Base-by-base conservation (phyloP, 2,888 invertebrate species). In the Athrips mouffetella region DNA sequence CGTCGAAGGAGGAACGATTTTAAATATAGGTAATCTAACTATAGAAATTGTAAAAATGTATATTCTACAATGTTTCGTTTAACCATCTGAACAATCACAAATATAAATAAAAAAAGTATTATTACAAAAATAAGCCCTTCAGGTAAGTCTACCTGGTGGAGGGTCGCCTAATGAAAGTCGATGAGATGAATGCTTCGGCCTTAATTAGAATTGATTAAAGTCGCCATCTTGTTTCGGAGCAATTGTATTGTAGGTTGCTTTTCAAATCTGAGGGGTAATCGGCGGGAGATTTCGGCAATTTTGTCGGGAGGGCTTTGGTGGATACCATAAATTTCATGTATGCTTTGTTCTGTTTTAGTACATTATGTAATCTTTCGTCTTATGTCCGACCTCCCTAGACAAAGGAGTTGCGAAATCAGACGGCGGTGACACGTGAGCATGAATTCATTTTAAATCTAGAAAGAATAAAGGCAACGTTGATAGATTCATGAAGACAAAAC, bases 141-240 rank as follows among this genome's bases (percentile, higher is more conserved):
- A 77, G 73, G 71, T 72, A 70, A 73, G 69, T 70, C 69, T 35
- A 45, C 45, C 45, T 45, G 44, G 44, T 20, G n/a, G 67, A 74
- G 72, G 74, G 67, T 68, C 69, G 68, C 53, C 62, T 74, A 73
- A 80, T 76, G 75, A 75, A 75, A 78, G 70, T 76, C 70, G 70
- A 76, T 74, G 72, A 69, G 73, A 80, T 70, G 67, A 73, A 78
- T 78, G 75, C 76, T 76, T 73, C 63, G 69, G 65, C 61, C 71
- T 68, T 73, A 77, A 79, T 80, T 73, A 73, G 70, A 76, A 78
- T 73, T 65, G 72, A 76, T 76, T 73, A 68, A 75, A 72, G 66
- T 70, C 64, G 61, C 62, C 64, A 58, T 63, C 55, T 60, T 55
- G 52, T 53, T 63, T 60, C 52, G 58, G 51, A 54, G 50, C 55